Percentiles rank a stretch among this genome's conserved stretches.
Conservation (phyloP, 2,888 invertebrate species). For the Cheilosia vernalis region DNA sequence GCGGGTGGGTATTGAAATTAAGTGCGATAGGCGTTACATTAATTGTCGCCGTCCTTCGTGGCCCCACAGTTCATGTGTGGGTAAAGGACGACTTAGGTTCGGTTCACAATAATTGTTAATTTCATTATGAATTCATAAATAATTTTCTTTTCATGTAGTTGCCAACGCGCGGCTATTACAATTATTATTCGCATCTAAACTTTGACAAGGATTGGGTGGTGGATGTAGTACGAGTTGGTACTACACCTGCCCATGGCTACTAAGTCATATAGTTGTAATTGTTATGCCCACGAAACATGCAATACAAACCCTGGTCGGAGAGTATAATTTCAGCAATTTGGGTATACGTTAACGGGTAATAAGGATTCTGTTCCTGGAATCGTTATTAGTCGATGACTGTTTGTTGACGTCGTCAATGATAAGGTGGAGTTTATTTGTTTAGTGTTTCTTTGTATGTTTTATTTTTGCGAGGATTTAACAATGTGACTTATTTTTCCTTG, state of each 20-base stretch:
- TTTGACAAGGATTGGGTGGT: neutral
- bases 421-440: neutral
- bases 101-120: conserved; percentile 79
- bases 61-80: conserved; percentile 12
- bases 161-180: conserved; percentile 67
- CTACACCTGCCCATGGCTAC: conserved; percentile 52
- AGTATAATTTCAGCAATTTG: conserved; percentile 36
- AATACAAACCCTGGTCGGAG: conserved; percentile 35
- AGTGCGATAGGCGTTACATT: conserved; percentile 70
- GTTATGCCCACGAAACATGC: conserved; percentile 68
- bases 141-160: conserved; percentile 52
- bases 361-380: conserved; percentile 34
- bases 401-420: conserved; percentile 54
- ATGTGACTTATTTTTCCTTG: too few relatives aligned
- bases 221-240: neutral
- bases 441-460: neutral
- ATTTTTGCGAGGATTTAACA: too few relatives aligned
- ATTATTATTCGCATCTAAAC: conserved; percentile 49
- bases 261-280: conserved; percentile 64
- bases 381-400: conserved; percentile 57
- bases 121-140: conserved; percentile 83
- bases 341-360: conserved; percentile 48
- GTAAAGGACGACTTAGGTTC: conserved; percentile 34
- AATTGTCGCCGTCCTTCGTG: conserved; percentile 50
- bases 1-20: conserved; percentile 53